Evolutionary conservation across 2,888 invertebrate genomes (phyloP), one percentile per base, ranked within the genome.

Genomic region (Acleris sparsana): DNA sequence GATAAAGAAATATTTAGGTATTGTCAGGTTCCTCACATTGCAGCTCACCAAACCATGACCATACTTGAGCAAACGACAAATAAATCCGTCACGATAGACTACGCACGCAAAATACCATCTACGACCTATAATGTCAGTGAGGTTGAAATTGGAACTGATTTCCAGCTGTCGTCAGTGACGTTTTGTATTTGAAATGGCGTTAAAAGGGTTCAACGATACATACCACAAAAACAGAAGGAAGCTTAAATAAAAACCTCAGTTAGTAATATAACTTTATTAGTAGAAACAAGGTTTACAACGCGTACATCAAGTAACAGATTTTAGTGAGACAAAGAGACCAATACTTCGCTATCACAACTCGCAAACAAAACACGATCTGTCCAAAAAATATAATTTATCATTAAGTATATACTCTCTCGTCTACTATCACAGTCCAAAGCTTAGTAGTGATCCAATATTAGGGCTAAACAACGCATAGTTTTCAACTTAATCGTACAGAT

Each of bases 391-490:
- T 79, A 69, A 71, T 75, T 73, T 76, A 79, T 77, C 79, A 82
- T 77, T 46, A 78, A 75, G 73, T 74, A 74, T 76, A 75, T 78
- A 78, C 74, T 84, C 83, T 86, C 84, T 86, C 85, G 72, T 79
- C 80, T 86, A 84, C 81, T 91, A 92, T 92, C 91, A 92, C 92
- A 92, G 92, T 87, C 84, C 82, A 83, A 89, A 89, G 88, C 88
- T 88, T 86, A 75, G 39, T 48, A 51, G 33, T 49, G 22, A 52
- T 52, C 43, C 51, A 51, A 59, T 49, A 59, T 22, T n/a, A 22
- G n/a, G 1, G 46, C 6, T 46, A 7, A 39, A 39, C 11, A 17
- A 16, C 46, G 16, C 16, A 46, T 5, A n/a, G 1, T 46, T 46
- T 46, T 13, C 6, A 39, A 39, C 39, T 13, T 11, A 13, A 13